Evolutionary conservation across 2,888 invertebrate species (phyloP).

Genomic region (Onchidella celtica): DNA sequence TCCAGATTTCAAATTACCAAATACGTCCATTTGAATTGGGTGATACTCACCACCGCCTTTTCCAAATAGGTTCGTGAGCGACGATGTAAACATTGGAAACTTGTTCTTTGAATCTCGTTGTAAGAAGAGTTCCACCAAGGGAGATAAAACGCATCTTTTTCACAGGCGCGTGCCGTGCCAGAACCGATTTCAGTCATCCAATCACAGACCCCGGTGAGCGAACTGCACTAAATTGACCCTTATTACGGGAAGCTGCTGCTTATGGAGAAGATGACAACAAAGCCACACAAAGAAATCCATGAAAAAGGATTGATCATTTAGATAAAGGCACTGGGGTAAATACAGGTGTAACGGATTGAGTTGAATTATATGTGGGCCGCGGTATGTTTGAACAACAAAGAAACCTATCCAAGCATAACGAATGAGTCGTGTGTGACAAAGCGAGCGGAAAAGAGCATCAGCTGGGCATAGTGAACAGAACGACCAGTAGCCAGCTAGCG

Average conservation of each 20-base stretch:
- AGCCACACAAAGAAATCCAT: slow-evolving; percentile 40
- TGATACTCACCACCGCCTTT: too few species aligned
- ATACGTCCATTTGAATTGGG: too few species aligned
- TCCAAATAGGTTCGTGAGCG: slow-evolving; percentile 12
- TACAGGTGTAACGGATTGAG: not conserved
- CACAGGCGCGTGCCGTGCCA: not conserved
- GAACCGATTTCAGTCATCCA: slow-evolving; percentile 23
- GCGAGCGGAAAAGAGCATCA: too few species aligned
- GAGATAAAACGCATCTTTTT: not conserved
- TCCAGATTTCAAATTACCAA: too few species aligned
- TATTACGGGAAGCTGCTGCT: slow-evolving; percentile 23
- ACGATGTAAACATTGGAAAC: slow-evolving; percentile 15
- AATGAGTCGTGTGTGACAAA: too few species aligned
- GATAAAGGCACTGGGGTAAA: not conserved
- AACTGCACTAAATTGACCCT: slow-evolving; percentile 4
- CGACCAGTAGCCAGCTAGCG: not conserved
- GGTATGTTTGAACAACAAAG: not conserved
- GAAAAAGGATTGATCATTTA: slow-evolving; percentile 14
- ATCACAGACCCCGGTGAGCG: not conserved
- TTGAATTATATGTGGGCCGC: not conserved
- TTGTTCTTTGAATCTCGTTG: not conserved
- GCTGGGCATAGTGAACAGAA: too few species aligned
- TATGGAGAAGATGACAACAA: slow-evolving; percentile 43
- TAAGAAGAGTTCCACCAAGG: not conserved
- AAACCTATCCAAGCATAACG: too few species aligned